Conservation (phyloP, 2,888 invertebrate species). For the Eupelmus urozonus region DNA sequence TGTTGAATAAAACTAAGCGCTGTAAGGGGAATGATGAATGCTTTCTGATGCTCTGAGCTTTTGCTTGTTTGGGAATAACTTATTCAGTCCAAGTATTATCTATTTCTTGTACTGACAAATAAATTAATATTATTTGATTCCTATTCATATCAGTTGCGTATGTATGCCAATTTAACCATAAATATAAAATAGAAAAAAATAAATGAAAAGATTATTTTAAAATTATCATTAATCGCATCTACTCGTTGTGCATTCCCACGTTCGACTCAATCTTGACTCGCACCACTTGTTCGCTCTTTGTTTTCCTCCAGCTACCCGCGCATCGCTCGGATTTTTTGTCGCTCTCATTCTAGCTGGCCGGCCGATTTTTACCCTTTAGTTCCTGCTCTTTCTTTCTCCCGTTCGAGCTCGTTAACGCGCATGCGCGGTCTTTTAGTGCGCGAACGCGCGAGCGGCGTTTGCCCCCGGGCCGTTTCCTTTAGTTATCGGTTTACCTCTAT, state of each 20-base stretch:
- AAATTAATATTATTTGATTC: too few species aligned
- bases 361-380: conserved; percentile 26
- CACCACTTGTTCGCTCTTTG: conserved; percentile 1
- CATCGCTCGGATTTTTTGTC: not conserved
- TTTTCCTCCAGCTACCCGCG: not conserved
- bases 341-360: conserved; percentile 2
- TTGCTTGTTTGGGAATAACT: too few species aligned
- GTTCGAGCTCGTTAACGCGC: conserved; percentile 42
- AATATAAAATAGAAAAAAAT: too few species aligned
- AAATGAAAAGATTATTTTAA: too few species aligned
- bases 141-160: too few species aligned
- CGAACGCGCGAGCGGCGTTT: conserved; percentile 23
- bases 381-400: conserved; percentile 21
- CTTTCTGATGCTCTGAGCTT: too few species aligned
- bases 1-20: conserved; percentile 33
- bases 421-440: conserved; percentile 3
- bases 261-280: conserved; percentile 39
- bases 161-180: too few species aligned
- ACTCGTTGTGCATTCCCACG: not conserved
- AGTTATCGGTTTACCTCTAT: conserved; percentile 42
- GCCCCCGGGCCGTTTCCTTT: conserved; percentile 35
- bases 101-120: too few species aligned
- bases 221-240: conserved; percentile 19
- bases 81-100: too few species aligned
- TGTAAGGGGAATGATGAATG: too few species aligned